Evolutionary conservation across 2,888 invertebrate species (phyloP), one percentile per base, ranked within the genome.

Genomic region (Oeneis ivallda): DNA sequence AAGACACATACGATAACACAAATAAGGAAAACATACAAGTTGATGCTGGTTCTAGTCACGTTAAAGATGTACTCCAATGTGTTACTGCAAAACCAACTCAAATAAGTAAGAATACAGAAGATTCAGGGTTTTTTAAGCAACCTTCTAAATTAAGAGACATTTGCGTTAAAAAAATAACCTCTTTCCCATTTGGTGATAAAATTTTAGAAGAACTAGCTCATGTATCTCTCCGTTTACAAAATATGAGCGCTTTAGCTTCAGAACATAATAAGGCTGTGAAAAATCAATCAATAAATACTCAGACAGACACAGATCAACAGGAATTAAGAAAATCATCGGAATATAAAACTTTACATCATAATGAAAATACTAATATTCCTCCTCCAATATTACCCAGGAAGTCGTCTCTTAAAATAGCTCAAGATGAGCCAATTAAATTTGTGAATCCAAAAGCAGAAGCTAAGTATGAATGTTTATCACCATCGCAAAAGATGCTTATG

Each of bases 391-490:
- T 86, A 70, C 91, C 92, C 34, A 83, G 92, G 53, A 80, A 83
- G 65, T 91, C 92, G 41, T 91, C 92, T n/a, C 76, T 85, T 54
- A 89, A 85, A 74, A 85, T 85, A 72, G 72, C 84, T 45, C 83
- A 86, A 62, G 90, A 87, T 64, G 86, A 89, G 64, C 80, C 83
- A 65, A 82, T 81, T 50, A 87, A 94, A 68, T 94, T 93, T 1
- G 74, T 95, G 54, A 93, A 94, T 13, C 94, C 94, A 0, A 89
- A 92, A 68, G 85, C 87, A 41, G 94, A 95, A 76, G 92, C 93
- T 57, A 77, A 94, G 0, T 86, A 95, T 64, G 89, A 95, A 8
- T 96, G 95, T 75, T 87, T 96, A 11, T 96, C 96, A 0, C 96
- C 96, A 0, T 94, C 95, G 6, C 96, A 96, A 79, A 93, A 93